A percentile compares a stretch with the other conserved stretches of the same genome.
These are phyloP conservation scores for Ethmia dodecea DNA, from an alignment of 2,888 invertebrate species.

Conservation along the genomic window DNA sequence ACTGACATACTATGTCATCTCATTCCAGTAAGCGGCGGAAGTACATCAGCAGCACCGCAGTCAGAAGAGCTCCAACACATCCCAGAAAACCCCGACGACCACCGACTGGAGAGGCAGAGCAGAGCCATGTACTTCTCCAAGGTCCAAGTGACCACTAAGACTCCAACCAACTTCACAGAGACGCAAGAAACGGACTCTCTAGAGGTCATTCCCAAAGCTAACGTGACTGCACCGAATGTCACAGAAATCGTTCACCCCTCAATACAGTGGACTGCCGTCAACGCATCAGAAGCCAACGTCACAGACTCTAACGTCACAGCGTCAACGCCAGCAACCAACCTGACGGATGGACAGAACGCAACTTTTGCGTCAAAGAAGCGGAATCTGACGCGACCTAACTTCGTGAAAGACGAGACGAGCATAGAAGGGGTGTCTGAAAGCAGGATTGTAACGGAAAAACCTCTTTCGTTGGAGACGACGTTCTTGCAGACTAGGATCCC, in stretches of 20 bases:
- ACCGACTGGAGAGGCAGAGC: constrained; percentile 44
- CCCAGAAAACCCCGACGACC: constrained; percentile 35
- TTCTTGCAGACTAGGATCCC: constrained; percentile 61
- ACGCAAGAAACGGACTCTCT: constrained; percentile 11
- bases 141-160: constrained; percentile 33
- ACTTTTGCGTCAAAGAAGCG: constrained; percentile 46
- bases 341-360: constrained; percentile 47
- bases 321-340: constrained; percentile 32
- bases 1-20: too few species aligned
- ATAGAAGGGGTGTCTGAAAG: constrained; percentile 52
- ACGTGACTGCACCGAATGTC: constrained; percentile 14
- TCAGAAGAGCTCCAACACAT: constrained; percentile 48
- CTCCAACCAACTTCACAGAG: constrained; percentile 26
- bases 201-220: constrained; percentile 4
- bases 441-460: constrained; percentile 64
- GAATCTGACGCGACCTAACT: constrained; percentile 54
- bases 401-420: constrained; percentile 47
- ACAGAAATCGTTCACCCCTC: constrained; percentile 32
- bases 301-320: constrained; percentile 28
- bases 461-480: constrained; percentile 62
- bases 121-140: constrained; percentile 65
- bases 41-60: constrained; percentile 50
- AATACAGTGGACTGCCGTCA: constrained; percentile 52
- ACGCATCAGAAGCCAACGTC: constrained; percentile 21
- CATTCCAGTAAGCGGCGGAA: constrained; percentile 52